phyloP scores from a whole-genome alignment of 2,797 vertebrate genomes.

The Xiphophorus birchmanni region DNA sequence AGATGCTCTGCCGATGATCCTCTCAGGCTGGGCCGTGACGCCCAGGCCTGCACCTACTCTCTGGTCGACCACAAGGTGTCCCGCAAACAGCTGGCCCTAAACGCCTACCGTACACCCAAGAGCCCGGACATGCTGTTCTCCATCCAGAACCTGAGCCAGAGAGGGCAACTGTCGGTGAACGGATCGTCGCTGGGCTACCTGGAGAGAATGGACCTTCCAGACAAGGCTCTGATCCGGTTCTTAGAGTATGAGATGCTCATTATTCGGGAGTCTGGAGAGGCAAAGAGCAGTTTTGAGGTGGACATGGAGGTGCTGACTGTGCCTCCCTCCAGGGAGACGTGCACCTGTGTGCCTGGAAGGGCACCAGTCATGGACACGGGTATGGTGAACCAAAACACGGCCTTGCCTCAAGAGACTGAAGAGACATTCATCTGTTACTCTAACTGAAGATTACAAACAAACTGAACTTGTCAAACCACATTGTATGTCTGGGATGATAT shows the following conservation, averaged over 20 bases:
- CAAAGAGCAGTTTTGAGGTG: slow-evolving; percentile 84
- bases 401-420: slow-evolving; percentile 32
- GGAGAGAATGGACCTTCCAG: slow-evolving; percentile 84
- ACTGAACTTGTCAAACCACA: not conserved
- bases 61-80: slow-evolving; percentile 86
- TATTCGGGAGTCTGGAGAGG: slow-evolving; percentile 83
- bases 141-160: slow-evolving; percentile 93
- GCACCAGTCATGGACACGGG: slow-evolving; percentile 75
- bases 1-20: slow-evolving; percentile 76
- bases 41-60: slow-evolving; percentile 78
- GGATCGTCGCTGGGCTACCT: slow-evolving; percentile 80
- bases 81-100: slow-evolving; percentile 86
- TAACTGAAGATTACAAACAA: not conserved
- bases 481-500: not conserved
- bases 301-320: slow-evolving; percentile 77
- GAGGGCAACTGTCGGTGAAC: slow-evolving; percentile 78
- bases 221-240: slow-evolving; percentile 84
- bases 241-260: slow-evolving; percentile 88
- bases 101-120: slow-evolving; percentile 80
- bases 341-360: slow-evolving; percentile 39
- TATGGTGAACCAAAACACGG: slow-evolving; percentile 1
- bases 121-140: slow-evolving; percentile 79
- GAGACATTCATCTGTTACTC: slow-evolving; percentile 54
- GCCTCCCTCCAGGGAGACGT: slow-evolving; percentile 81
- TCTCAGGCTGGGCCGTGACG: slow-evolving; percentile 86